A percentile compares a stretch with the other conserved stretches of the same genome.
Evolutionary conservation across 2,113 vertebrate genomes (phyloP).

Genomic region (Xiphorhynchus elegans): DNA sequence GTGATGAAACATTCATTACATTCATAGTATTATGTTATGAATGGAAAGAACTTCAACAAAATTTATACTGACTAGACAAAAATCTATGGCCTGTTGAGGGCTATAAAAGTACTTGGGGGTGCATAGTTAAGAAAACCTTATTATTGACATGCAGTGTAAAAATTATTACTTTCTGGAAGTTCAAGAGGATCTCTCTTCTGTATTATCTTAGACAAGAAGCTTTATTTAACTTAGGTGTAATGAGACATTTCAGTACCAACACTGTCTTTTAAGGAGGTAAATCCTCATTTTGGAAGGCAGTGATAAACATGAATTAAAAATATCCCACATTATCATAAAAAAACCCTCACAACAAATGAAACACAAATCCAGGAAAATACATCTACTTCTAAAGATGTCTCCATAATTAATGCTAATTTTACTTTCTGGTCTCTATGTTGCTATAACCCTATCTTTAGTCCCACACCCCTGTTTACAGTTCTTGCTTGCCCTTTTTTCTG

Average conservation of each 20-base stretch:
- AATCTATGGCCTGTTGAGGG: not conserved
- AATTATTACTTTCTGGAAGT: not conserved
- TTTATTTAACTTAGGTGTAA: not conserved
- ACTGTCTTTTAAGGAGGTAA: not conserved
- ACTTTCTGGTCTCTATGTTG: not conserved
- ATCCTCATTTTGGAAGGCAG: not conserved
- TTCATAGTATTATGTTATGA: not conserved
- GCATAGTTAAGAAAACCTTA: not conserved
- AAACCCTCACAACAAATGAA: not conserved
- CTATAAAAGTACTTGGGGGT: not conserved
- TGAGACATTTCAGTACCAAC: not conserved
- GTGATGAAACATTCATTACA: not conserved
- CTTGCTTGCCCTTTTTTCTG: constrained; percentile 10
- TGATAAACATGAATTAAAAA: not conserved
- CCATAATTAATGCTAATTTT: constrained; percentile 27
- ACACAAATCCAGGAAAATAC: not conserved
- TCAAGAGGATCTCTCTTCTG: not conserved
- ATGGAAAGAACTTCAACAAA: not conserved
- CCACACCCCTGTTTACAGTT: constrained; percentile 2
- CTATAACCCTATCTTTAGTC: not conserved
- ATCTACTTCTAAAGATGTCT: not conserved
- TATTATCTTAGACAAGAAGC: not conserved
- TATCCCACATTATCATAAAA: not conserved
- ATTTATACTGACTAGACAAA: not conserved
- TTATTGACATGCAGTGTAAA: not conserved